Percentiles rank a stretch among this genome's conserved stretches.
phyloP scores from a whole-genome alignment of 2,888 invertebrate genomes.

The Charanyca ferruginea region DNA sequence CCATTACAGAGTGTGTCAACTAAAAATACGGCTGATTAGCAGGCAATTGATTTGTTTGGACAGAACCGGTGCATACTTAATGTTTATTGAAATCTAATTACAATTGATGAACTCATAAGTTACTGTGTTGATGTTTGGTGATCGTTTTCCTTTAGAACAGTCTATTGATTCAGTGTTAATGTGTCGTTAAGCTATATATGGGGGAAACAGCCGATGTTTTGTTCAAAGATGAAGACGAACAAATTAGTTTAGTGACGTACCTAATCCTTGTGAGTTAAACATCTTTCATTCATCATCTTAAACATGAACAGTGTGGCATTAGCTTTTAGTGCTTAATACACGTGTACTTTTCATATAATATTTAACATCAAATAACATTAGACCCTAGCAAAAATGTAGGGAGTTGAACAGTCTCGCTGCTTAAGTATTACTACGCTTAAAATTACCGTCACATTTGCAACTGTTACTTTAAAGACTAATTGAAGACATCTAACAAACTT shows the following conservation, averaged over 20 bases:
- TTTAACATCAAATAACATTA: not conserved
- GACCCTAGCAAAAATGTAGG: not conserved
- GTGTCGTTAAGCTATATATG: not conserved
- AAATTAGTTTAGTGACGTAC: not conserved
- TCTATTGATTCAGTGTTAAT: not conserved
- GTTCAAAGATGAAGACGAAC: not conserved
- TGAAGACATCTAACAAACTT: not conserved
- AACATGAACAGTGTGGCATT: not conserved
- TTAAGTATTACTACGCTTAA: not conserved
- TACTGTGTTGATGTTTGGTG: not conserved
- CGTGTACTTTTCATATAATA: too few species aligned
- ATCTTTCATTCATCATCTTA: not conserved
- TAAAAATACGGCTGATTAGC: constrained; percentile 50
- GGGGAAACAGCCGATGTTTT: not conserved
- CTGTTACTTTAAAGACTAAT: constrained; percentile 3
- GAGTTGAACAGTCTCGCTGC: not conserved
- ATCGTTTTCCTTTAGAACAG: not conserved
- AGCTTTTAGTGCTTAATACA: not conserved
- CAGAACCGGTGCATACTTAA: constrained; percentile 38
- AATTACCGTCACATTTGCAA: constrained; percentile 19
- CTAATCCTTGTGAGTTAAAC: not conserved
- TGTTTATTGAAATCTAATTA: constrained; percentile 43
- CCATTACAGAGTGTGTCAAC: constrained; percentile 46
- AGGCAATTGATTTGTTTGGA: constrained; percentile 33
- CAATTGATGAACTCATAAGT: constrained; percentile 54